These are phyloP conservation scores for Chymomyza amoena DNA, from an alignment of 2,888 invertebrate species.

Conservation along the genomic window DNA sequence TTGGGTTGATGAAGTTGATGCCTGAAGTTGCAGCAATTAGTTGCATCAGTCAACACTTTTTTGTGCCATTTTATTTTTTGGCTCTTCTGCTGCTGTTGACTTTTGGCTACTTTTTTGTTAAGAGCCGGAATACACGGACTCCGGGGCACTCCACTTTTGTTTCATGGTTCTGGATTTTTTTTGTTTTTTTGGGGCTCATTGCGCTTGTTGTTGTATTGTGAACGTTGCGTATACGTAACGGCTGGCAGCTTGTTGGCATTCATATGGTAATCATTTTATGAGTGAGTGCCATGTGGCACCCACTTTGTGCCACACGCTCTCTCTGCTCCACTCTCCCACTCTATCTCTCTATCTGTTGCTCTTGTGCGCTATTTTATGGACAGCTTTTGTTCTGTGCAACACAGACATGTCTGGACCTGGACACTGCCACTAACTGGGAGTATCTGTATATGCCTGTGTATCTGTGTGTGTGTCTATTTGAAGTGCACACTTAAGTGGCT, in stretches of 20 bases:
- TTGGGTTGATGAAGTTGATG: conserved; percentile 22
- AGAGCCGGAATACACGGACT: neutral
- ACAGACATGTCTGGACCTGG: conserved; percentile 8
- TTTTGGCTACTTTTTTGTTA: conserved; percentile 42
- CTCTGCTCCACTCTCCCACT: neutral
- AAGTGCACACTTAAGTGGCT: conserved; percentile 72
- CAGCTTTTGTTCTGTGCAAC: conserved; percentile 2
- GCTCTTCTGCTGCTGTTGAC: conserved; percentile 30
- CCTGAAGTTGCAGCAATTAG: conserved; percentile 63
- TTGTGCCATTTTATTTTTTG: conserved; percentile 25
- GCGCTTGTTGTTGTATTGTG: conserved; percentile 30
- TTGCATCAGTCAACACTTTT: conserved; percentile 68
- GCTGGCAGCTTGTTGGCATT: conserved; percentile 31
- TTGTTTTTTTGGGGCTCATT: conserved; percentile 55
- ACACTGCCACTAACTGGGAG: neutral
- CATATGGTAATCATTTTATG: conserved; percentile 58
- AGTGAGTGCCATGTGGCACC: conserved; percentile 16
- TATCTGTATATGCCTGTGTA: conserved; percentile 1
- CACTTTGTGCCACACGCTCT: conserved; percentile 2
- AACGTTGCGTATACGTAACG: conserved; percentile 65
- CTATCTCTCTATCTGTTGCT: conserved; percentile 13
- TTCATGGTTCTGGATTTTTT: conserved; percentile 23
- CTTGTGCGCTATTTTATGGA: neutral
- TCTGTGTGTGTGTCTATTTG: conserved; percentile 50
- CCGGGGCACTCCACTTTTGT: neutral